phyloP scores from a whole-genome alignment of 37 sponge, comb jelly and placozoan species.

The Dysidea cf. avara region DNA sequence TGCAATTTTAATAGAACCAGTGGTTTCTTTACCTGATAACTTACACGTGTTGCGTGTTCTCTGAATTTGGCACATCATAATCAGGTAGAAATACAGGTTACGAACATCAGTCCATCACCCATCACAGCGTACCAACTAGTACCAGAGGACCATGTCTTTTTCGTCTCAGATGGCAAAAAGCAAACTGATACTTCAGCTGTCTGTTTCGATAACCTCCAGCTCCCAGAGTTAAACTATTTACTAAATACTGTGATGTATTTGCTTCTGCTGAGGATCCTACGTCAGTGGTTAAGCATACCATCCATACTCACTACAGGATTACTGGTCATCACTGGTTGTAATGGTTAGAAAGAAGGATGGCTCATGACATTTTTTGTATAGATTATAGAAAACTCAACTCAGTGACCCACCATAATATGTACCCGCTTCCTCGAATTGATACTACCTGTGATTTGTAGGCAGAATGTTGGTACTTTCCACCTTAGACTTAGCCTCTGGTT shows the following conservation, averaged over 20 bases:
- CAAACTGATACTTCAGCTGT: neutral
- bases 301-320: slow-evolving; percentile 3
- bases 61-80: neutral
- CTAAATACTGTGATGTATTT: slow-evolving; percentile 1
- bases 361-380: slow-evolving; percentile 29
- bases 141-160: neutral
- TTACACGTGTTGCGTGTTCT: neutral
- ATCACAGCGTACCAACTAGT: neutral
- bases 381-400: slow-evolving; percentile 52
- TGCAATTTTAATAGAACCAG: too few relatives aligned
- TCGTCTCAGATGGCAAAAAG: neutral
- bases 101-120: neutral
- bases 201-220: neutral
- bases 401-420: slow-evolving; percentile 45
- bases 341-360: slow-evolving; percentile 27
- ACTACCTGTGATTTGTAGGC: slow-evolving; percentile 41
- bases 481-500: slow-evolving; percentile 53
- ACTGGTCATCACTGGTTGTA: slow-evolving; percentile 27
- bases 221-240: neutral
- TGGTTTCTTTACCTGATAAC: neutral
- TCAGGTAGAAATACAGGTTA: slow-evolving; percentile 19
- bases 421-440: slow-evolving; percentile 58
- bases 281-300: slow-evolving; percentile 6
- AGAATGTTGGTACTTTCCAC: slow-evolving; percentile 36
- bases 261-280: neutral